Evolutionary conservation across 2,113 vertebrate genomes (phyloP).

Genomic region (Calyptommatus sinebrachiatus): DNA sequence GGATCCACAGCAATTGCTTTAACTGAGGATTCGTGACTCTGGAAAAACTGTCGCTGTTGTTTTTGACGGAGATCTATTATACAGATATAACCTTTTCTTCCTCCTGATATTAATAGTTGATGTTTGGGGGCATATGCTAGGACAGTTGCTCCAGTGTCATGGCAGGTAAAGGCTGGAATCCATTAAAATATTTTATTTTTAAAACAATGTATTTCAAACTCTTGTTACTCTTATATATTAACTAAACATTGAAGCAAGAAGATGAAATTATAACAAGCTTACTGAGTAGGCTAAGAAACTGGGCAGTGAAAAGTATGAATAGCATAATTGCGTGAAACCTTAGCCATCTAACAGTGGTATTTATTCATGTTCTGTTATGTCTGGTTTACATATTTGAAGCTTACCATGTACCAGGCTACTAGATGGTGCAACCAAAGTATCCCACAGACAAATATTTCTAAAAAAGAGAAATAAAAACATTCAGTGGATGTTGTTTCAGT

Average conservation of each 20-base stretch:
- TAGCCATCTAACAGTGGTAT: neutral
- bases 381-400: conserved; percentile 45
- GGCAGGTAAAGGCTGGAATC: conserved; percentile 88
- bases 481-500: neutral
- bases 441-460: conserved; percentile 97
- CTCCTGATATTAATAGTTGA: conserved; percentile 92
- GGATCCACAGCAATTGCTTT: conserved; percentile 91
- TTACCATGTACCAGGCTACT: conserved; percentile 92
- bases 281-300: neutral
- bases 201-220: neutral
- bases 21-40: conserved; percentile 94
- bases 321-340: neutral
- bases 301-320: neutral
- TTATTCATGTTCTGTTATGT: neutral
- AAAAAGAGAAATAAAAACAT: conserved; percentile 5
- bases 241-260: neutral
- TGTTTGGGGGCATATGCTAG: conserved; percentile 88
- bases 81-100: conserved; percentile 91
- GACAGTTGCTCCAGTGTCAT: conserved; percentile 93
- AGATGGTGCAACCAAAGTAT: conserved; percentile 87
- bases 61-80: conserved; percentile 87
- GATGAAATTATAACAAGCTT: neutral
- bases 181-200: conserved; percentile 27
- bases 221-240: neutral
- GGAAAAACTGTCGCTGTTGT: conserved; percentile 87